Percentiles rank a stretch among this genome's conserved stretches.
Evolutionary conservation across 2,888 invertebrate species (phyloP).

Genomic region (Rutpela maculata): DNA sequence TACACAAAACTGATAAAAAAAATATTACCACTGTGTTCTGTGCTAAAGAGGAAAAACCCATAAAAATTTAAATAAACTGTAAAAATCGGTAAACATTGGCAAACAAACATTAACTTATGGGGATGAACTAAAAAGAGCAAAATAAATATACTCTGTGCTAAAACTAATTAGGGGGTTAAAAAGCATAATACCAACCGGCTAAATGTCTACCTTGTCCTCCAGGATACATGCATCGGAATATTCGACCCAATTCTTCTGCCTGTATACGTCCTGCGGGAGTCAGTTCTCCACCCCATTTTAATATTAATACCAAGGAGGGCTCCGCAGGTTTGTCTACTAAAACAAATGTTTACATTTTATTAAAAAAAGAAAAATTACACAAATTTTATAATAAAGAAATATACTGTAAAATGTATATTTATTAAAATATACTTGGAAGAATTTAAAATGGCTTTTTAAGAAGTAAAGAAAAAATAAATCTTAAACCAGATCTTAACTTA

Average conservation of each 20-base stretch:
- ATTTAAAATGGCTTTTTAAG: neutral
- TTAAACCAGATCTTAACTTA: slow-evolving; percentile 73
- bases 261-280: slow-evolving; percentile 98
- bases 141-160: slow-evolving; percentile 52
- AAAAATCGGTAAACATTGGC: slow-evolving; percentile 42
- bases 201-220: slow-evolving; percentile 95
- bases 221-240: slow-evolving; percentile 99
- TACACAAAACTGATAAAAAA: neutral
- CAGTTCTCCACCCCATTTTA: slow-evolving; percentile 99
- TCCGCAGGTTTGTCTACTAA: slow-evolving; percentile 89
- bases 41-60: slow-evolving; percentile 6
- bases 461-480: no score
- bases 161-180: slow-evolving; percentile 61
- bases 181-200: slow-evolving; percentile 79
- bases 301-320: slow-evolving; percentile 95
- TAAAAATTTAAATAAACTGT: slow-evolving; percentile 46
- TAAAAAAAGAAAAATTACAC: no score
- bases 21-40: neutral
- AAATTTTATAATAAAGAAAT: neutral
- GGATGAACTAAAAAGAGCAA: slow-evolving; percentile 51
- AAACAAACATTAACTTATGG: slow-evolving; percentile 42
- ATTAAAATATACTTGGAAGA: no score
- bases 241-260: slow-evolving; percentile 97
- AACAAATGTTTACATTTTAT: slow-evolving; percentile 55
- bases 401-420: neutral